Percentiles rank a stretch among this genome's conserved stretches.
These are phyloP conservation scores for Zoroaster sp. DNA, from an alignment of 53 echinoderm and acorn worm species.

Conservation along the genomic window DNA sequence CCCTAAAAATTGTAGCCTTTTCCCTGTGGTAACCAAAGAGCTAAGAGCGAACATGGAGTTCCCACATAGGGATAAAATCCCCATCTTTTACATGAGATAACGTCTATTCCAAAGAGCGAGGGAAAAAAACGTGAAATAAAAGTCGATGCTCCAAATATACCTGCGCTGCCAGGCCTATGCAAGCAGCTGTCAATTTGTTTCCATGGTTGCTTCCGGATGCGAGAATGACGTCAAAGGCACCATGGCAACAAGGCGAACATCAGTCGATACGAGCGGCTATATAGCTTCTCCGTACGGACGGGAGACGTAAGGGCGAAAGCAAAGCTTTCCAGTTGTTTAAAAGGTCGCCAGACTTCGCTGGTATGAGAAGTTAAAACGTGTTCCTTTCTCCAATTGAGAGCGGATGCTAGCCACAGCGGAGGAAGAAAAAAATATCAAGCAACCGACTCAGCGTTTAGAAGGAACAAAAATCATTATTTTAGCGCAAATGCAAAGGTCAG, in stretches of 20 bases:
- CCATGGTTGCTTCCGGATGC: constrained; percentile 63
- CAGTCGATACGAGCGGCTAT: constrained; percentile 33
- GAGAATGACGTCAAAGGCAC: constrained; percentile 64
- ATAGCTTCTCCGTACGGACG: not conserved
- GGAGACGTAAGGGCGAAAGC: not conserved
- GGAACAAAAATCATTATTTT: constrained; percentile 17
- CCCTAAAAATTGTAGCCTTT: not conserved
- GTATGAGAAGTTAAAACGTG: not conserved
- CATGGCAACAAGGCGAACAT: constrained; percentile 49
- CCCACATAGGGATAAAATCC: not conserved
- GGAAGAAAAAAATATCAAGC: constrained; percentile 19
- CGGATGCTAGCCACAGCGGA: not conserved
- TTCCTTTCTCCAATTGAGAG: not conserved
- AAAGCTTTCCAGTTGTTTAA: not conserved
- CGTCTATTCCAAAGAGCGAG: not conserved
- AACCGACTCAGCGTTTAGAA: not conserved
- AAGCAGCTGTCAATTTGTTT: constrained; percentile 67
- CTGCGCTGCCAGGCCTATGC: not conserved
- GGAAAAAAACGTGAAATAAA: not conserved
- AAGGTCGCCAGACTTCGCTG: not conserved
- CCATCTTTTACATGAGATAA: not conserved
- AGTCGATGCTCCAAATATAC: constrained; percentile 28
- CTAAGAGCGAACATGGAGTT: not conserved
- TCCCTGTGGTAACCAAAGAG: not conserved
- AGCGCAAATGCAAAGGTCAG: not conserved